phyloP scores from a whole-genome alignment of 2,797 vertebrate genomes.

The Perodicticus potto region DNA sequence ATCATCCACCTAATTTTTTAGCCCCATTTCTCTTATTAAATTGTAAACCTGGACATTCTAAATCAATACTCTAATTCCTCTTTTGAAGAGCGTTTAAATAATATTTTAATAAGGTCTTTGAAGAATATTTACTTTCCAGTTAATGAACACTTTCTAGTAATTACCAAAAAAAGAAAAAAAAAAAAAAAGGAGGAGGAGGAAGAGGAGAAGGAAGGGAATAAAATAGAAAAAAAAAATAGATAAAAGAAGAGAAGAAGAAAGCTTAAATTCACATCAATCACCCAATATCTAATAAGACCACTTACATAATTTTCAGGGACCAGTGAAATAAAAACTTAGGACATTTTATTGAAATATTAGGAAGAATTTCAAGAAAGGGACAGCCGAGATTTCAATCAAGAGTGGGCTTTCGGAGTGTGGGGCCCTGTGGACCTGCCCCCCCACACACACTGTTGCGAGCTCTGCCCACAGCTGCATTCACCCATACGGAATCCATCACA shows the following conservation, averaged over 20 bases:
- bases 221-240: not conserved
- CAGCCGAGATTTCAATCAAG: not conserved
- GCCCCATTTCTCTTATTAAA: conserved; percentile 18
- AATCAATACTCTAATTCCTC: not conserved
- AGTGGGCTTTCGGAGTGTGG: not conserved
- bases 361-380: not conserved
- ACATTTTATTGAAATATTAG: not conserved
- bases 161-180: not conserved
- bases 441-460: accelerated
- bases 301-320: not conserved
- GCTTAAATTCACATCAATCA: not conserved
- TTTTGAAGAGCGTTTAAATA: conserved; percentile 47
- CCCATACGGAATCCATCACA: not conserved
- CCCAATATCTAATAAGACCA: not conserved
- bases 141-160: conserved; percentile 8
- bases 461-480: too few species aligned
- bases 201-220: not conserved
- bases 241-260: not conserved
- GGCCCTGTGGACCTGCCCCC: not conserved
- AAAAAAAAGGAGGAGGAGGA: too few species aligned
- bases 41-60: not conserved
- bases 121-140: conserved; percentile 14
- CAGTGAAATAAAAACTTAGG: not conserved
- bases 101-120: conserved; percentile 37
- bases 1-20: conserved; percentile 25